Evolutionary conservation across 1,140 invertebrate genomes (phyloP), one percentile per base, ranked within the genome.

Genomic region (Melanaphis sacchari): DNA sequence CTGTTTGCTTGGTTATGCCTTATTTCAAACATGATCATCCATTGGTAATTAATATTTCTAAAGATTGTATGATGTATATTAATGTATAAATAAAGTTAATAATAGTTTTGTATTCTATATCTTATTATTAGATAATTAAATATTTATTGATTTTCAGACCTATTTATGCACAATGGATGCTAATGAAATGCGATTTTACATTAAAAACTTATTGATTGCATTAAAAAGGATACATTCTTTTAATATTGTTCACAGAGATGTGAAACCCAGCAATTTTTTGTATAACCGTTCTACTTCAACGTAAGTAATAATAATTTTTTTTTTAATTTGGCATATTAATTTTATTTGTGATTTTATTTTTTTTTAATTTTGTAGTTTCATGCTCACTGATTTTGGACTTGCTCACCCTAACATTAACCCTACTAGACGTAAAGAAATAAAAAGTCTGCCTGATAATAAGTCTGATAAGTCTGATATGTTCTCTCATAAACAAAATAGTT

Each of bases 191-290:
- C 96, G 96, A 94, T 95, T 96, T 91, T 99, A 99, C 95, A 98
- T 99, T 96, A 96, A 96, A 94, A 98, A 98, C 94, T 95, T 99
- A 84, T 95, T 99, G 94, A 96, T 96, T 89, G 98, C 98, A 11
- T 95, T 99, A 85, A 95, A 96, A 85, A 96, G 97, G 94, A 97
- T 99, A 85, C 98, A 99, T 95, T 96, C 97, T 93, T 97, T 97
- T 95, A 96, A 97, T 94, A 97, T 99, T 91, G 98, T 99, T 94
- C 98, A 99, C 95, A 96, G 98, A 94, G 98, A 99, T 95, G 96
- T 99, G n/a, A 99, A 99, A 95, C 98, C 98, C 11, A 97, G 97
- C 95, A 99, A 99, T 95, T 99, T 99, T 95, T 96, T 99, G 2
- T 99, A 98, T 94, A 97, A 98, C 95, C 96, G 98, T 52, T 95